phyloP scores from a whole-genome alignment of 2,888 invertebrate genomes.

The Calliopum simillimum region DNA sequence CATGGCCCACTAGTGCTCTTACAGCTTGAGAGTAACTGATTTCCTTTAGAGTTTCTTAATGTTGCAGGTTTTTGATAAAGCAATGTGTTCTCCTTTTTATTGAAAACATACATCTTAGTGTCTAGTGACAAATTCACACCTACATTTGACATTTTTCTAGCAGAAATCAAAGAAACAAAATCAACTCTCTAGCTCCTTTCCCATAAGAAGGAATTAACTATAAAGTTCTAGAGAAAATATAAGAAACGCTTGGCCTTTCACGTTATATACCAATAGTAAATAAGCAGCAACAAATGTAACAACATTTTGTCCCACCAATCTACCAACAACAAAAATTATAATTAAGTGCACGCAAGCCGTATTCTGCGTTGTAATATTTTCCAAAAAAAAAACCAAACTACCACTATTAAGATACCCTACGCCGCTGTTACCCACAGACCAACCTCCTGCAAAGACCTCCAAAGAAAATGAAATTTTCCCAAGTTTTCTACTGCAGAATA shows the following conservation, averaged over 20 bases:
- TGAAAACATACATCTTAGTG: too few relatives aligned
- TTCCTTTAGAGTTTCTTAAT: too few relatives aligned
- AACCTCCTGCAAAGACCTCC: too few relatives aligned
- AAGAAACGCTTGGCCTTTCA: slow-evolving; percentile 14
- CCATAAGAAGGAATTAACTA: slow-evolving; percentile 9
- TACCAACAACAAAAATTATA: slow-evolving; percentile 31
- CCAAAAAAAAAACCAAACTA: slow-evolving; percentile 11
- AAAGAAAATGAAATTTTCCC: background rate
- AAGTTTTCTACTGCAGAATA: background rate
- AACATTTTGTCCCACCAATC: slow-evolving; percentile 23
- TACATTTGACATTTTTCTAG: too few relatives aligned
- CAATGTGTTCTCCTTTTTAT: too few relatives aligned
- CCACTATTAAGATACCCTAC: background rate
- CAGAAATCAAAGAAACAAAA: background rate
- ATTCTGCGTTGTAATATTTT: slow-evolving; percentile 35
- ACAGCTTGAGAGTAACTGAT: too few relatives aligned
- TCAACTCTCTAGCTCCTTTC: background rate
- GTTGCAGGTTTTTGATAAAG: too few relatives aligned
- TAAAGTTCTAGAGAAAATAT: slow-evolving; percentile 28
- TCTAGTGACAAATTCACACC: too few relatives aligned
- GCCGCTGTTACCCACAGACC: background rate
- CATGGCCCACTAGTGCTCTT: too few relatives aligned
- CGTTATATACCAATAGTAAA: slow-evolving; percentile 12
- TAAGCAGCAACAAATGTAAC: slow-evolving; percentile 38
- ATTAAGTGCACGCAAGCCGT: slow-evolving; percentile 43